phyloP scores from a whole-genome alignment of 2,888 invertebrate genomes.

The Agrochola lota region DNA sequence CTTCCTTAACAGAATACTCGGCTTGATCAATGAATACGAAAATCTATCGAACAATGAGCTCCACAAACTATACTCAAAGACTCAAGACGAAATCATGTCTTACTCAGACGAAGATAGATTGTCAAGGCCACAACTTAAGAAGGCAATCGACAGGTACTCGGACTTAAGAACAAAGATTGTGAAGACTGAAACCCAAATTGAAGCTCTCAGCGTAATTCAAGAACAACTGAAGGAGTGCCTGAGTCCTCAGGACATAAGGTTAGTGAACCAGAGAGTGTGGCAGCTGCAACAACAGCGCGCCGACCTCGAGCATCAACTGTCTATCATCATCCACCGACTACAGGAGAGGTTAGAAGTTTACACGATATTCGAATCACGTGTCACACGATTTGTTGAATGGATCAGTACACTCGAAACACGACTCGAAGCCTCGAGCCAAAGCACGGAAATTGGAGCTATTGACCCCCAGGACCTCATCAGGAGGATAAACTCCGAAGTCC shows the following conservation, averaged over 20 bases:
- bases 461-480: slow-evolving; percentile 94
- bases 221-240: slow-evolving; percentile 96
- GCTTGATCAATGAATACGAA: slow-evolving; percentile 92
- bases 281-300: slow-evolving; percentile 95
- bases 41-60: slow-evolving; percentile 90
- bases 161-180: slow-evolving; percentile 91
- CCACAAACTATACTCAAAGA: slow-evolving; percentile 91
- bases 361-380: slow-evolving; percentile 92
- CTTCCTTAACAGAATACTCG: slow-evolving; percentile 92
- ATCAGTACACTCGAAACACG: slow-evolving; percentile 92
- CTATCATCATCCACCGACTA: slow-evolving; percentile 92
- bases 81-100: slow-evolving; percentile 91
- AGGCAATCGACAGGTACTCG: slow-evolving; percentile 91
- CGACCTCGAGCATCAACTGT: slow-evolving; percentile 95
- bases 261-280: slow-evolving; percentile 94
- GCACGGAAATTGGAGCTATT: slow-evolving; percentile 86
- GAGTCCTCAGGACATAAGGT: slow-evolving; percentile 95
- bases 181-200: slow-evolving; percentile 91
- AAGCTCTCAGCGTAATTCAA: slow-evolving; percentile 93
- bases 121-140: slow-evolving; percentile 91
- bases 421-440: slow-evolving; percentile 90
- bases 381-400: slow-evolving; percentile 93
- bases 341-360: slow-evolving; percentile 94
- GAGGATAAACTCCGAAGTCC: slow-evolving; percentile 93
- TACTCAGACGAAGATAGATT: slow-evolving; percentile 90